Base-by-base conservation (phyloP, 2,113 vertebrate genomes). In the Pelecanoides urinatrix region DNA sequence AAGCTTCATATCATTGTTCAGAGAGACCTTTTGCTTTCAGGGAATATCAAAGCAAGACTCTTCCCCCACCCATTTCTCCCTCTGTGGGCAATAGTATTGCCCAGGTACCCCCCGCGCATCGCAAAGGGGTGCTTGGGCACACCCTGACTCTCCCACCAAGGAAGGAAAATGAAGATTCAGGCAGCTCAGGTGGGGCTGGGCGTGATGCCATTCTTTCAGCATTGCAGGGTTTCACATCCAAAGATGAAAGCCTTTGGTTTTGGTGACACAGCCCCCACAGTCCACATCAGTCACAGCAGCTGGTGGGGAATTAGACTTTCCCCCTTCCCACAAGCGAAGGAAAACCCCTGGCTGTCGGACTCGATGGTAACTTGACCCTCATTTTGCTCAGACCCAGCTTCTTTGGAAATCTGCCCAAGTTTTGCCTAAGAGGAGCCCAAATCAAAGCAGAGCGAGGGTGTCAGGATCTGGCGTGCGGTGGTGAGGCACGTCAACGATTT, bases 401-500 rank as follows among this genome's bases (percentile, higher is more conserved):
- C 32, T 89, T 50, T 34, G 25, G 55, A 81, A 94, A 55, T 49
- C 36, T 45, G 20, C 22, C n/a, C 0, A 1, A 40, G 25, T 65
- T 93, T 86, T 87, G 15, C 49, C 70, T 53, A 42, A 80, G 44
- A 81, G 21, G 20, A 84, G 9, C 25, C 47, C 2, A 1, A 83
- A 55, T 22, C 16, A 44, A 76, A 88, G 38, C 1, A 0, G 8
- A 88, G 16, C 3, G 6, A 79, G 26, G 63, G 53, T 13, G 32
- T 58, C 62, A 45, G 62, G 62, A 30, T 47, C 45, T 82, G 71
- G 9, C 7, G 2, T 32, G 34, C 21, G 25, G 10, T 32, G 65
- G 19, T 53, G 20, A 89, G 17, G 32, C 4, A 13, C 2, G 0
- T 53, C 71, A 56, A 17, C 0, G 0, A 6, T 29, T 65, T 67